Conservation (phyloP, 2,888 invertebrate species). For the Acanthacorydalis orientalis region DNA sequence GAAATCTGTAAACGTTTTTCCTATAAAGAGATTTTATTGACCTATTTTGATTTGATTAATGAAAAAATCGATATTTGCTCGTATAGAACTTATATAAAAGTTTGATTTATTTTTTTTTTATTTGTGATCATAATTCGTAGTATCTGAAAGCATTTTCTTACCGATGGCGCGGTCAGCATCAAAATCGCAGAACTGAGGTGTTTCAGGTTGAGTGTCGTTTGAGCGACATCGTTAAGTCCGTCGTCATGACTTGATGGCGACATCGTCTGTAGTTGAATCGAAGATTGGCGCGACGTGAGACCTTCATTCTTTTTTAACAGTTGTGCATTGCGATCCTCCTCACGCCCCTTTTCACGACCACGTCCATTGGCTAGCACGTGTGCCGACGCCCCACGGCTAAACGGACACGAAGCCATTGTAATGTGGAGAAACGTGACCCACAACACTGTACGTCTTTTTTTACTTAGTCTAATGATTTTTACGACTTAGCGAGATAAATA, state of each 20-base stretch:
- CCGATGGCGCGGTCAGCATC: conserved; percentile 66
- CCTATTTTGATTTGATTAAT: too few relatives aligned
- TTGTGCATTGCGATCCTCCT: too few relatives aligned
- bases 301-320: conserved; percentile 15
- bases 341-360: conserved; percentile 27
- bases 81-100: too few relatives aligned
- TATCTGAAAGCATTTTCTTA: conserved; percentile 27
- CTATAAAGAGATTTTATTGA: too few relatives aligned
- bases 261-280: conserved; percentile 31
- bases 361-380: conserved; percentile 25
- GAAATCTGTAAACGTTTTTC: too few relatives aligned
- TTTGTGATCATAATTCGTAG: too few relatives aligned
- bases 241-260: conserved; percentile 22
- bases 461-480: not conserved
- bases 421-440: not conserved
- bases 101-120: too few relatives aligned
- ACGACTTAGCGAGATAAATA: not conserved
- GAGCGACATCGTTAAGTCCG: conserved; percentile 43
- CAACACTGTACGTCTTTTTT: not conserved
- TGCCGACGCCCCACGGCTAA: conserved; percentile 33
- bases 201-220: conserved; percentile 54
- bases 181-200: conserved; percentile 68
- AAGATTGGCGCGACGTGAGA: conserved; percentile 42
- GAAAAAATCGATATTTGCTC: too few relatives aligned
- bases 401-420: conserved; percentile 31